Base-by-base conservation (phyloP, 2,888 invertebrate genomes). In the Netelia virgata region DNA sequence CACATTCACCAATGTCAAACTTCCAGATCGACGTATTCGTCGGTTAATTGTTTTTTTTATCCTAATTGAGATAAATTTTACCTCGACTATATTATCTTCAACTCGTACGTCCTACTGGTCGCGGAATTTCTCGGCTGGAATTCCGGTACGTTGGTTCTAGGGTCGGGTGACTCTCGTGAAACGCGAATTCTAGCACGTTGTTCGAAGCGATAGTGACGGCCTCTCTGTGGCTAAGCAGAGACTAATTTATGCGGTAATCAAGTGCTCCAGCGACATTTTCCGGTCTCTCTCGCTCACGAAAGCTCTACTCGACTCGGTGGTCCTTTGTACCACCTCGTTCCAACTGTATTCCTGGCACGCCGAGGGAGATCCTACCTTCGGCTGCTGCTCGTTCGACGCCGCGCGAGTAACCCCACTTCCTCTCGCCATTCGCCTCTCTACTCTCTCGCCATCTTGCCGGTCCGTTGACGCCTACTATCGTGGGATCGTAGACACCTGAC, bases 211-310 rank as follows among this genome's bases (percentile, higher is more conserved):
- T 70, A 43, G 84, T 85, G 88, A 88, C 87, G 88, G 90, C 89
- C 91, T 63, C 36, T 50, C 36, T 87, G 88, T 85, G 88, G 90
- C 90, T 90, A 89, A 91, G 89, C 89, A 90, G 89, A 89, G 90
- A 88, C 90, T 91, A 92, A 91, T 92, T 91, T 91, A 92, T 90
- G 89, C 90, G 87, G 89, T 90, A 91, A 92, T 92, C 90, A 91
- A 91, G 91, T 84, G 83, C 82, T 77, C 82, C 61, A 84, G 55
- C 86, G 80, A 74, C 84, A 84, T 59, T 23, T 23, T 66, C 59
- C 68, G 63, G 59, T 78, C 64, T 86, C 88, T 83, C 89, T 86
- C 64, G 41, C 77, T 64, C 69, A 57, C 55, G 23, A 64, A 84
- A 74, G 81, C 74, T 73, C 81, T 36, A 61, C 43, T 87, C 86